Percentiles rank a stretch among this genome's conserved stretches.
Conservation (phyloP, 1,140 invertebrate species). For the Epicauta chinensis region DNA sequence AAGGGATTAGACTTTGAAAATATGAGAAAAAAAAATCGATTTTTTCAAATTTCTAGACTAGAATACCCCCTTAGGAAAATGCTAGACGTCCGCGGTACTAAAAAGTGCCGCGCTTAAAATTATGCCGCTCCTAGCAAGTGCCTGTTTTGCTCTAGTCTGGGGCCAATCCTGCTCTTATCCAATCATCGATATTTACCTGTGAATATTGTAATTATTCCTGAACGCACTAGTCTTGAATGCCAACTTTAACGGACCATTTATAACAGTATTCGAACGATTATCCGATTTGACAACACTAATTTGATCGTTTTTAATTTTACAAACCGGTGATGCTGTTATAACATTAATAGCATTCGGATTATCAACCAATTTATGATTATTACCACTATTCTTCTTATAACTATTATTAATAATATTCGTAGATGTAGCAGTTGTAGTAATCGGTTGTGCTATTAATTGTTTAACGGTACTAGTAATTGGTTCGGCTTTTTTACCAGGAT, state of each 20-base stretch:
- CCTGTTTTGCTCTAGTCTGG: too few species aligned
- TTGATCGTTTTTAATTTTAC: not conserved
- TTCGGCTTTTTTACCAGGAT: slow-evolving; percentile 44
- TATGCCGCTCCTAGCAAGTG: too few species aligned
- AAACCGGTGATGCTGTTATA: slow-evolving; percentile 34
- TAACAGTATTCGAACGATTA: slow-evolving; percentile 23
- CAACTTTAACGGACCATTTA: slow-evolving; percentile 40
- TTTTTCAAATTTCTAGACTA: too few species aligned
- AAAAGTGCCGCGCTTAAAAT: too few species aligned
- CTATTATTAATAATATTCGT: slow-evolving; percentile 16
- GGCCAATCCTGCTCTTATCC: too few species aligned
- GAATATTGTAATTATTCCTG: slow-evolving; percentile 39
- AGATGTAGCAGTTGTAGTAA: not conserved
- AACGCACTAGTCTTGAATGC: slow-evolving; percentile 41
- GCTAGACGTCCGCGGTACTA: too few species aligned
- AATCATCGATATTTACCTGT: slow-evolving; percentile 25
- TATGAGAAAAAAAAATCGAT: too few species aligned
- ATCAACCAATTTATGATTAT: slow-evolving; percentile 22
- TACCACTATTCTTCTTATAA: not conserved
- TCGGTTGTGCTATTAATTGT: slow-evolving; percentile 1
- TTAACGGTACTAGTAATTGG: slow-evolving; percentile 23
- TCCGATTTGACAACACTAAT: slow-evolving; percentile 7
- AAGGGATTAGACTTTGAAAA: too few species aligned
- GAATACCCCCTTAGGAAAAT: too few species aligned
- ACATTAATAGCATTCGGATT: slow-evolving; percentile 41